Percentiles rank a stretch among this genome's conserved stretches.
Evolutionary conservation across 2,113 vertebrate species (phyloP).

Genomic region (Seriola rivoliana): DNA sequence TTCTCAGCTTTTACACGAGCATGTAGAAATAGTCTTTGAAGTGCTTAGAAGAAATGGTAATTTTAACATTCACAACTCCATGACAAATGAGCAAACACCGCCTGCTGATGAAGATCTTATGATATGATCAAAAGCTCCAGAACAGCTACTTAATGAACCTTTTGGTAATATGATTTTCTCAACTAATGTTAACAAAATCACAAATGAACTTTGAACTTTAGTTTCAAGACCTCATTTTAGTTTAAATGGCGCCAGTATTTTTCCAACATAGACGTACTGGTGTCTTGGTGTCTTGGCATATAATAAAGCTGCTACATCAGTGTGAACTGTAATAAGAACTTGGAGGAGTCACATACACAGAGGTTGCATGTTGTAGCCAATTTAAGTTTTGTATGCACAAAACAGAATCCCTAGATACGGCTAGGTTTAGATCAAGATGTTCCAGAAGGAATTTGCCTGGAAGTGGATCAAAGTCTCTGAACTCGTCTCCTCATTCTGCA

Average conservation of each 20-base stretch:
- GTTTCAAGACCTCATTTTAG: not conserved
- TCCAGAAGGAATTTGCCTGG: slow-evolving; percentile 34
- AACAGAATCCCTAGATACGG: slow-evolving; percentile 6
- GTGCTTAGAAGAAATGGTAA: not conserved
- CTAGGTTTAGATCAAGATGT: slow-evolving; percentile 34
- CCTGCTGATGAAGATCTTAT: not conserved
- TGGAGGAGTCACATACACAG: not conserved
- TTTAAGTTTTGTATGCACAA: not conserved
- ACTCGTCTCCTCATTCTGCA: not conserved
- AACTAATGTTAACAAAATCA: not conserved
- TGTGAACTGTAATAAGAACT: not conserved
- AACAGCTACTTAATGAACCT: not conserved
- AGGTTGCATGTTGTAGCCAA: not conserved
- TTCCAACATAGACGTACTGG: too few species aligned
- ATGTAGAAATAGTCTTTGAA: not conserved
- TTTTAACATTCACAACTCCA: not conserved
- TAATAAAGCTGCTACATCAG: not conserved
- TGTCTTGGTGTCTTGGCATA: not conserved
- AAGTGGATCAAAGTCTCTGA: slow-evolving; percentile 27
- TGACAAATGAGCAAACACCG: not conserved
- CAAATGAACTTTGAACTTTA: not conserved
- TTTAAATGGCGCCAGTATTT: not conserved
- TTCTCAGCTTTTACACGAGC: not conserved
- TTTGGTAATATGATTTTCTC: not conserved
- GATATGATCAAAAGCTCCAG: not conserved